Evolutionary conservation across 1,140 invertebrate species (phyloP), one percentile per base, ranked within the genome.

Genomic region (Oncopeltus fasciatus): DNA sequence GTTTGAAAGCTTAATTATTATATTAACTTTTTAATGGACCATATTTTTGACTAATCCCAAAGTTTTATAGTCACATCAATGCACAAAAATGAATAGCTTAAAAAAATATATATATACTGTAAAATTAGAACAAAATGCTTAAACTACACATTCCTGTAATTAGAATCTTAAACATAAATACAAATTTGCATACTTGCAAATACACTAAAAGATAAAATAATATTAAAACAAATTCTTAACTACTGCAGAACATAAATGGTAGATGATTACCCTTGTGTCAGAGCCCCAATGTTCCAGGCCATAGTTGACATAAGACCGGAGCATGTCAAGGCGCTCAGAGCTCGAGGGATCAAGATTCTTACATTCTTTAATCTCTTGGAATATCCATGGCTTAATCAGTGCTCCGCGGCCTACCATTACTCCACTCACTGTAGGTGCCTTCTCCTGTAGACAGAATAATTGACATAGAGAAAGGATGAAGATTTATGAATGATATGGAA

Each of bases 201-300:
- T n/a, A n/a, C n/a, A n/a, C n/a, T n/a, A n/a, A n/a, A n/a, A n/a
- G n/a, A n/a, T n/a, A n/a, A n/a, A n/a, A n/a, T n/a, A n/a, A n/a
- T n/a, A n/a, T n/a, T n/a, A n/a, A n/a, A n/a, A n/a, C n/a, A n/a
- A n/a, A n/a, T n/a, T n/a, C n/a, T n/a, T n/a, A n/a, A n/a, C n/a
- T n/a, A n/a, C n/a, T n/a, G n/a, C n/a, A n/a, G n/a, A n/a, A n/a
- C n/a, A n/a, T n/a, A n/a, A n/a, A n/a, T n/a, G n/a, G n/a, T n/a
- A n/a, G n/a, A n/a, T n/a, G n/a, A n/a, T 29, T 70, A 77, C 76
- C 69, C 87, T 84, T n/a, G 82, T 87, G 72, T 99, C 95, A 27
- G 88, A 91, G 4, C 97, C 97, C 96, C 96, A 99, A 76, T 99
- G 94, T 71, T 98, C 94, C 14, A 99, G 77, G 0, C 96, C 96